phyloP scores from a whole-genome alignment of 2,797 vertebrate genomes.

The Peromyscus attwateri region DNA sequence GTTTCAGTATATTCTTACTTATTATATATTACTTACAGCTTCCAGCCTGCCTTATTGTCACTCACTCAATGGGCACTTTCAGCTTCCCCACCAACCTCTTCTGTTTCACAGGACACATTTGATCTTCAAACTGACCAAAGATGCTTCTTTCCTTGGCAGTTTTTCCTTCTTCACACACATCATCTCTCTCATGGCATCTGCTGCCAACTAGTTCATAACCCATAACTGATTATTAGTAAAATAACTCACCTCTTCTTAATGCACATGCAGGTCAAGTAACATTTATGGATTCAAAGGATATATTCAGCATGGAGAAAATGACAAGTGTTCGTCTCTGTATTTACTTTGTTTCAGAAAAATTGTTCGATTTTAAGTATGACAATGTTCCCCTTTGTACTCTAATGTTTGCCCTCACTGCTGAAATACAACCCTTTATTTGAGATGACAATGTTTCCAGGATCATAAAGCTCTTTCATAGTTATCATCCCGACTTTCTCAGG shows the following conservation, averaged over 20 bases:
- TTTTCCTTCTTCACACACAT: not conserved
- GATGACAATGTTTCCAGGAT: not conserved
- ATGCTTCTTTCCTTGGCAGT: not conserved
- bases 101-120: fast-evolving
- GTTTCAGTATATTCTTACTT: not conserved
- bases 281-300: not conserved
- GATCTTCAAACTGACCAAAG: not conserved
- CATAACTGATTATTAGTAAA: not conserved
- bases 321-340: not conserved
- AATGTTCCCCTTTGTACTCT: not conserved
- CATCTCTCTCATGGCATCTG: not conserved
- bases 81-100: fast-evolving
- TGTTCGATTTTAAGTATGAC: not conserved
- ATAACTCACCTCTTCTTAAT: not conserved
- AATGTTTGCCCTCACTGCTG: not conserved
- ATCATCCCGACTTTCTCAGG: not conserved
- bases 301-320: not conserved
- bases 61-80: fast-evolving
- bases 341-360: not conserved
- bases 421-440: not conserved
- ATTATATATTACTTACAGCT: fast-evolving
- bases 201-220: not conserved
- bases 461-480: not conserved
- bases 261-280: not conserved
- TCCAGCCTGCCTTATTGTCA: fast-evolving